A percentile compares a stretch with the other conserved stretches of the same genome.
phyloP scores from a whole-genome alignment of 2,797 vertebrate species.

The Poliocrania exsul region DNA sequence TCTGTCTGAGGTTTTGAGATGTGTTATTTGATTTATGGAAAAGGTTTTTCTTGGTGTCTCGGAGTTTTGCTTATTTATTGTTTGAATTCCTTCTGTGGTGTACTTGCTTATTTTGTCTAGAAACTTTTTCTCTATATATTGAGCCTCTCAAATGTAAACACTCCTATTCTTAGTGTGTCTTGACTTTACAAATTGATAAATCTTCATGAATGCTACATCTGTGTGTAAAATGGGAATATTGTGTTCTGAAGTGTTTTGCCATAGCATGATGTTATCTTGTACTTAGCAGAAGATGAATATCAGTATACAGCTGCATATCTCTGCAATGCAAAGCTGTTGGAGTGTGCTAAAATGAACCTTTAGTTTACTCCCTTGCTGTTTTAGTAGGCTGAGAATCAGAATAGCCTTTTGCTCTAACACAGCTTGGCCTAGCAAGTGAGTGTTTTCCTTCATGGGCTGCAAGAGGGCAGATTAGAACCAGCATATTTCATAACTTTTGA shows the following conservation, averaged over 20 bases:
- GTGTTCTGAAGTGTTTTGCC: neutral
- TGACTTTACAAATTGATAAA: neutral
- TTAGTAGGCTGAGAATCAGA: neutral
- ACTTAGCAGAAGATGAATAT: neutral
- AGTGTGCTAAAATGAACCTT: neutral
- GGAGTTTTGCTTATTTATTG: neutral
- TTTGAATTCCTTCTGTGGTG: neutral
- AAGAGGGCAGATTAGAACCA: neutral
- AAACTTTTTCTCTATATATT: rapidly evolving
- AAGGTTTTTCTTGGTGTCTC: neutral
- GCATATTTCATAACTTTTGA: neutral
- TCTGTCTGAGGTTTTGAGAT: neutral
- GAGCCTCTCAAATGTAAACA: neutral
- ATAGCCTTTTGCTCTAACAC: neutral
- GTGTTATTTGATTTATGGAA: neutral
- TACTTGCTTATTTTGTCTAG: neutral
- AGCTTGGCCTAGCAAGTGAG: neutral
- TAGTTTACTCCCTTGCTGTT: neutral
- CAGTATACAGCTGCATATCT: neutral
- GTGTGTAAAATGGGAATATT: neutral
- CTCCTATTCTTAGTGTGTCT: neutral
- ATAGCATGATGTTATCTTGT: neutral
- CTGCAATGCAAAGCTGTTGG: neutral
- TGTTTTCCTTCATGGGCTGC: neutral
- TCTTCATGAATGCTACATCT: neutral